Percentiles rank a stretch among this genome's conserved stretches.
Conservation (phyloP, 1,140 invertebrate species). For the Lepidurus arcticus region DNA sequence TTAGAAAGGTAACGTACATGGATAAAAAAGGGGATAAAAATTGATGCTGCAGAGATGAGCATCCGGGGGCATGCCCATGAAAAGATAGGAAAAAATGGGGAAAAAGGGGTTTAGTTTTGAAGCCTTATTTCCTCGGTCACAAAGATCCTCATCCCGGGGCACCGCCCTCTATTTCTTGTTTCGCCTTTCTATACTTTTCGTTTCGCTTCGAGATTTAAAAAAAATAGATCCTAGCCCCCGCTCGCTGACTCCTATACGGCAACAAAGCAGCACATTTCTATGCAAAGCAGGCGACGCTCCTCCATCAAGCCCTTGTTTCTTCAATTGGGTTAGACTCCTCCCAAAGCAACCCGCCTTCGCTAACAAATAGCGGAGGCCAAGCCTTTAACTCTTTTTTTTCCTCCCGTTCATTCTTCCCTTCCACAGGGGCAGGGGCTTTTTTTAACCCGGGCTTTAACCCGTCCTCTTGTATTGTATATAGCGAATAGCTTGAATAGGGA, state of each 20-base stretch:
- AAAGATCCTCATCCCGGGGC: conserved; percentile 3
- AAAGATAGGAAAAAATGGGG: background rate
- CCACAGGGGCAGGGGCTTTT: background rate
- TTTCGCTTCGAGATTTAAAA: background rate
- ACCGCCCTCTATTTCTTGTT: conserved; percentile 18
- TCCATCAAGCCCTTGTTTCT: conserved; percentile 18
- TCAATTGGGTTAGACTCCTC: conserved; percentile 11
- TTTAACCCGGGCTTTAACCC: too few species aligned
- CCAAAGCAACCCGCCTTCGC: background rate
- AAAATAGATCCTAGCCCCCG: too few species aligned
- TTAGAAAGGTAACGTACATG: too few species aligned
- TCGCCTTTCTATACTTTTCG: background rate
- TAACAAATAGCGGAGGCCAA: background rate
- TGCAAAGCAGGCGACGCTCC: conserved; percentile 17
- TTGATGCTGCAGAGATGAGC: background rate
- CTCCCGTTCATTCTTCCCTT: background rate
- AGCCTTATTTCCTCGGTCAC: background rate
- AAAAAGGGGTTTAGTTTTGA: background rate
- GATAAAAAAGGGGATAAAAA: background rate
- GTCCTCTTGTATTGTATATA: too few species aligned
- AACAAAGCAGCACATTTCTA: conserved; percentile 22
- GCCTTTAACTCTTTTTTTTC: background rate
- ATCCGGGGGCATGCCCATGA: too few species aligned
- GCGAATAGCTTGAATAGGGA: too few species aligned
- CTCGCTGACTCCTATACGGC: background rate